Evolutionary conservation across 2,113 vertebrate genomes (phyloP), one percentile per base, ranked within the genome.

Genomic region (Perognathus longimembris): DNA sequence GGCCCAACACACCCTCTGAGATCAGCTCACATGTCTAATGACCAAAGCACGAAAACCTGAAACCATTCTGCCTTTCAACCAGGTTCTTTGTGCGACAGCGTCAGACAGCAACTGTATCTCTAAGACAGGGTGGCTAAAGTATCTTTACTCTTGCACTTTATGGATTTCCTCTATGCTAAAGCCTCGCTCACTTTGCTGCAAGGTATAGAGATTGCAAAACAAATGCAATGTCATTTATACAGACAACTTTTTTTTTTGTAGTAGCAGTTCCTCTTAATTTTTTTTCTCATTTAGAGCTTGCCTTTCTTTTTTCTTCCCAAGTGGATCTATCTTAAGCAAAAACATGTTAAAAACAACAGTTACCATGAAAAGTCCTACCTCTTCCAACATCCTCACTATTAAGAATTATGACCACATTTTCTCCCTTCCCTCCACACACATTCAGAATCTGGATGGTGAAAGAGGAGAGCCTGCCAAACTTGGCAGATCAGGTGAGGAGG

Each of bases 401-500:
- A 0, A 92, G 90, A 94, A 85, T 81, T 81, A 85, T 69, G 69
- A 18, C 0, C 93, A 21, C 73, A 81, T 93, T 97, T 96, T 94
- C 59, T 96, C 77, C 36, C 88, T 92, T 91, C 1, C 0, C 0
- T 30, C 73, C 32, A 93, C 91, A 90, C 85, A 88, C 90, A 88
- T 81, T 88, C 91, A 67, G 92, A 96, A 96, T 92, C 94, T 96
- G 96, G 84, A 87, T 89, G 64, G 75, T 57, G 54, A 80, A 81
- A 75, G 74, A 2, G 40, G 87, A 92, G n/a, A 1, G 74, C 77
- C 79, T 6, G 54, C 95, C 91, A 93, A 61, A 17, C 40, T 95
- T 98, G 97, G 97, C 97, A 98, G 85, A 80, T 97, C 96, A 97
- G 97, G 96, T 98, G 97, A 97, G 94, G 95, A 82, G 85, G 92